Evolutionary conservation across 2,113 vertebrate genomes (phyloP).

Genomic region (Heterocephalus glaber): DNA sequence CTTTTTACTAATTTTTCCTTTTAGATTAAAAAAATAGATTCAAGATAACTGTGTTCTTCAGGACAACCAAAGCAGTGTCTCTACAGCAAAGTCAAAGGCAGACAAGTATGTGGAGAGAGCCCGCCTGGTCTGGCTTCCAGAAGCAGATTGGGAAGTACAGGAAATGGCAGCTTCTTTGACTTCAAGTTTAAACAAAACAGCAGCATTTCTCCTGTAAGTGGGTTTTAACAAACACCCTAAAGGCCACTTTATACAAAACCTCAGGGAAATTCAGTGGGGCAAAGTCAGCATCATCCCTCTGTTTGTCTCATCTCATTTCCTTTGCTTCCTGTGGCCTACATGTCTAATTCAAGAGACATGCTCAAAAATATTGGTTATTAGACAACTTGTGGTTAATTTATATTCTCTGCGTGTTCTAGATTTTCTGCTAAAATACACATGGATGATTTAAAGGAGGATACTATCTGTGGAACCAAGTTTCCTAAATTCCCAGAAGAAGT

Average conservation of each 20-base stretch:
- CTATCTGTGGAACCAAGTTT: neutral
- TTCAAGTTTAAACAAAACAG: slow-evolving; percentile 58
- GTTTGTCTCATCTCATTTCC: slow-evolving; percentile 47
- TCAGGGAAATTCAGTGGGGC: slow-evolving; percentile 24
- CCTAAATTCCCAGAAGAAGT: neutral
- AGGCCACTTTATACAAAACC: slow-evolving; percentile 29
- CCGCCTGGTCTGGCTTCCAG: neutral
- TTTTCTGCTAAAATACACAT: neutral
- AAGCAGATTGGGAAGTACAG: neutral
- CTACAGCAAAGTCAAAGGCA: neutral
- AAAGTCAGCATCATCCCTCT: neutral
- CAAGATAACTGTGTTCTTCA: neutral
- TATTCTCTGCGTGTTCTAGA: slow-evolving; percentile 18
- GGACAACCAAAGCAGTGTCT: neutral
- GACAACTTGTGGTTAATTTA: slow-evolving; percentile 45
- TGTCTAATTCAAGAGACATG: slow-evolving; percentile 18
- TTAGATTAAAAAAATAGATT: neutral
- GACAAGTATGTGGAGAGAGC: neutral
- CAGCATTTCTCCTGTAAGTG: slow-evolving; percentile 36
- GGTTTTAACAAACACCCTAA: slow-evolving; percentile 68
- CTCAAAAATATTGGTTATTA: slow-evolving; percentile 22
- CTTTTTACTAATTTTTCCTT: slow-evolving; percentile 37
- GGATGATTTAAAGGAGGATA: neutral
- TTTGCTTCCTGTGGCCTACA: slow-evolving; percentile 31
- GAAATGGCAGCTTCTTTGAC: slow-evolving; percentile 5